These are phyloP conservation scores for Spisula subtruncata DNA, from an alignment of 2,888 invertebrate species.

Conservation along the genomic window DNA sequence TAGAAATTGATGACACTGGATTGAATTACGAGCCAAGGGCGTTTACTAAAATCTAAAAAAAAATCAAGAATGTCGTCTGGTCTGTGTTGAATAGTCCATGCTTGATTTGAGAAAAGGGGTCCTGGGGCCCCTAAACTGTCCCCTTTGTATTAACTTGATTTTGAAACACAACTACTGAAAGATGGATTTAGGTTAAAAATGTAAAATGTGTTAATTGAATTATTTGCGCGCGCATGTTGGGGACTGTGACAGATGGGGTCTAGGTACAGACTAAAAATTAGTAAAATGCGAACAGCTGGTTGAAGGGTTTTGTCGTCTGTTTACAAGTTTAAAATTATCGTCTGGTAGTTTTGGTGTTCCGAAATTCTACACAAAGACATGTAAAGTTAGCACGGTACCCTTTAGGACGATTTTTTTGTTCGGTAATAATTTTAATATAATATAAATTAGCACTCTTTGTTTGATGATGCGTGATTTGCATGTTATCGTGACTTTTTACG, in stretches of 20 bases:
- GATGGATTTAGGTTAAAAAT: neutral
- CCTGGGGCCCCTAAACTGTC: constrained; percentile 33
- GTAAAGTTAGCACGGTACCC: neutral
- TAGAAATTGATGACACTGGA: constrained; percentile 21
- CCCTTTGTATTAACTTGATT: constrained; percentile 35
- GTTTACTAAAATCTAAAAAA: neutral
- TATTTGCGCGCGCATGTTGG: constrained; percentile 28
- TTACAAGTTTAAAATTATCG: constrained; percentile 31
- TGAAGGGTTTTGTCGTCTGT: constrained; percentile 25
- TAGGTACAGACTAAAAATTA: neutral
- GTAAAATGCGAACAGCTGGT: constrained; percentile 24
- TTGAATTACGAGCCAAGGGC: constrained; percentile 12
- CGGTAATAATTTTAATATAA: neutral
- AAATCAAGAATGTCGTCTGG: neutral
- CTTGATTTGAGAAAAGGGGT: constrained; percentile 25
- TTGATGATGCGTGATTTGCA: neutral
- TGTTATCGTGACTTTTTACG: neutral
- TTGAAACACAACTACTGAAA: neutral
- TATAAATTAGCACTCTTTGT: neutral
- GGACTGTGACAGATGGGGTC: constrained; percentile 38
- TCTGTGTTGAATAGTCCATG: constrained; percentile 29
- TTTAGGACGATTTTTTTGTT: neutral
- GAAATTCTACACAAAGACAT: constrained; percentile 36
- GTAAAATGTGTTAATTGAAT: constrained; percentile 39
- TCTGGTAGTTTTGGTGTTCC: constrained; percentile 16